Conservation (phyloP, 2,888 invertebrate genomes). For the Phalera bucephala region DNA sequence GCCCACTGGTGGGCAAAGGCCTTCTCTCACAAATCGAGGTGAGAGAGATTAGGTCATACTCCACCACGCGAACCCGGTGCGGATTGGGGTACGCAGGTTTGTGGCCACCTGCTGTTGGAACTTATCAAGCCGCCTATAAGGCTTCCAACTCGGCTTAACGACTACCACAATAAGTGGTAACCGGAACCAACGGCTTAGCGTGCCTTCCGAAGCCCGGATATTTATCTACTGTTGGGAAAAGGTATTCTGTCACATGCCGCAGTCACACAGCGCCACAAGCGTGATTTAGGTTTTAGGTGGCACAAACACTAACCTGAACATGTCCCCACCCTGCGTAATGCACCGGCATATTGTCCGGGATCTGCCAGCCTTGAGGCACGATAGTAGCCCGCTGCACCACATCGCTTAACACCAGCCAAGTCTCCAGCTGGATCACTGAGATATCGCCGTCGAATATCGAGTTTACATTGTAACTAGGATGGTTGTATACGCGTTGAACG, state of each 20-base stretch:
- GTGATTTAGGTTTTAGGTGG: neutral
- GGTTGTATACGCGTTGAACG: conserved; percentile 33
- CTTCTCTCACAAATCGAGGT: no score
- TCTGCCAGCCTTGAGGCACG: conserved; percentile 4
- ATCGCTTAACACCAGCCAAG: conserved; percentile 23
- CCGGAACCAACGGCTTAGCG: no score
- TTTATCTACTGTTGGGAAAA: neutral
- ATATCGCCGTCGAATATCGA: conserved; percentile 50
- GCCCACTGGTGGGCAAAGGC: no score
- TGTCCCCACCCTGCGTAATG: conserved; percentile 54
- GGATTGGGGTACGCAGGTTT: no score
- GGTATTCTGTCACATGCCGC: neutral
- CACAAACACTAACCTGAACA: conserved; percentile 34
- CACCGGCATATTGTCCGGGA: conserved; percentile 42
- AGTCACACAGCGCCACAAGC: neutral
- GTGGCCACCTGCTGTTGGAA: no score
- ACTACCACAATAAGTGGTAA: no score
- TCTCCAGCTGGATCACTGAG: conserved; percentile 32
- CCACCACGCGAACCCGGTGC: no score
- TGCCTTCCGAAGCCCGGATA: no score
- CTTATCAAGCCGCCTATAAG: no score
- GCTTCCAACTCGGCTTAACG: no score
- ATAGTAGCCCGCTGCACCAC: conserved; percentile 36
- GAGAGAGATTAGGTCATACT: no score
- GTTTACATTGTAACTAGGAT: conserved; percentile 39